Base-by-base conservation (phyloP, 2,888 invertebrate species). In the Ennomos fuscantarius region DNA sequence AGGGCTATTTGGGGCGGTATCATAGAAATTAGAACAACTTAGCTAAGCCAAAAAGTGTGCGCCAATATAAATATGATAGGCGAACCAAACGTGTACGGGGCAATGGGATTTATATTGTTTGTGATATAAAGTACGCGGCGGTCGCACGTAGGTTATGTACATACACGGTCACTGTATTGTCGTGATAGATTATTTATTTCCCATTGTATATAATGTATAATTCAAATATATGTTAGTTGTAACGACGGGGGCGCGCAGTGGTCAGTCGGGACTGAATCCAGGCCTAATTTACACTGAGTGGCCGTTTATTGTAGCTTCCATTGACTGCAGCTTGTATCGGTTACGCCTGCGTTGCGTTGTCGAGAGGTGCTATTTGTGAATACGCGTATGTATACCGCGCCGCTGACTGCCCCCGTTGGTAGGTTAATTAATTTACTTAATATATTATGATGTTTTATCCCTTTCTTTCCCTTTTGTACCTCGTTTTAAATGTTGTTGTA, bases 151-250 rank as follows among this genome's bases (percentile, higher is more conserved):
- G 78, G 66, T 72, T 77, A 74, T 88, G 89, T 89, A 89, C 79
- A 89, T 89, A 90, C 86, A 85, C 87, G 81, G 77, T 79, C 81
- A 63, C 66, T 79, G 76, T 82, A 82, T 82, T 73, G 78, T 84
- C 87, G 84, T 87, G 84, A 81, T 69, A 68, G 62, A 73, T 76
- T 89, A 90, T 90, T 89, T 90, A 89, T 90, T 89, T 88, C 87
- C 83, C 84, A 82, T 86, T 90, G 91, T 91, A 91, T 89, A 91
- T 90, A 91, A 86, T 88, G 89, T 89, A 83, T 85, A 86, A 86
- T 87, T 74, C 70, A 51, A 60, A 45, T 59, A 51, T 47, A 56
- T 49, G 52, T 60, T 56, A 74, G 72, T 48, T 64, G 43, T 55
- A 15, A 60, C 67, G 63, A 70, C 68, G 73, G 69, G 74, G 74